Evolutionary conservation across 2,888 invertebrate genomes (phyloP).

Genomic region (Ectropis crepuscularia): DNA sequence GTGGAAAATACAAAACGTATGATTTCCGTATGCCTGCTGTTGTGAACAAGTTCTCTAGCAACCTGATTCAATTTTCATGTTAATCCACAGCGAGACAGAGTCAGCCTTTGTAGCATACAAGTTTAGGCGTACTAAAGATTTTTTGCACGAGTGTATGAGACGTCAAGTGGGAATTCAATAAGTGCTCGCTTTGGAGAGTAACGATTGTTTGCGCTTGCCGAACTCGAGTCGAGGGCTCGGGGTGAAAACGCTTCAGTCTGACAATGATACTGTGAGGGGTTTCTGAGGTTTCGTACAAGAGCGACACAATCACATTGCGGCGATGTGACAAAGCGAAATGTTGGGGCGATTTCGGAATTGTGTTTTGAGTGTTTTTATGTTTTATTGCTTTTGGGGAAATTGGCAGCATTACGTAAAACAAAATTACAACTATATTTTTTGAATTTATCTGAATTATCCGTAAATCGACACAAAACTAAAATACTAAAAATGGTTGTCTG

Average conservation of each 20-base stretch:
- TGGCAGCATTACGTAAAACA: too few relatives aligned
- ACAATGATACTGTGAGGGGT: constrained; percentile 15
- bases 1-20: neutral
- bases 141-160: constrained; percentile 46
- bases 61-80: constrained; percentile 77
- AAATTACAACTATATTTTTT: too few relatives aligned
- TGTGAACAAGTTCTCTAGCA: constrained; percentile 39
- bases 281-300: constrained; percentile 10
- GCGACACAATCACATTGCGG: constrained; percentile 5
- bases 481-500: too few relatives aligned
- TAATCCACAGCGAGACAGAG: constrained; percentile 66
- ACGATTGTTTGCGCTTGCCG: constrained; percentile 23
- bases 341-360: neutral
- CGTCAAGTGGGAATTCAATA: constrained; percentile 40
- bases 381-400: neutral
- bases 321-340: constrained; percentile 6
- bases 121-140: constrained; percentile 51
- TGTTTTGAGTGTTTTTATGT: neutral
- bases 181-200: constrained; percentile 30
- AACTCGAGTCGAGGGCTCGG: constrained; percentile 15
- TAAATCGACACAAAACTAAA: too few relatives aligned
- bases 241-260: constrained; percentile 17
- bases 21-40: neutral
- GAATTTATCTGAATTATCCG: too few relatives aligned
- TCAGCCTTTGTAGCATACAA: constrained; percentile 58